A percentile compares a stretch with the other conserved stretches of the same genome.
Conservation (phyloP, 2,113 vertebrate species). For the Calidris pygmaea region DNA sequence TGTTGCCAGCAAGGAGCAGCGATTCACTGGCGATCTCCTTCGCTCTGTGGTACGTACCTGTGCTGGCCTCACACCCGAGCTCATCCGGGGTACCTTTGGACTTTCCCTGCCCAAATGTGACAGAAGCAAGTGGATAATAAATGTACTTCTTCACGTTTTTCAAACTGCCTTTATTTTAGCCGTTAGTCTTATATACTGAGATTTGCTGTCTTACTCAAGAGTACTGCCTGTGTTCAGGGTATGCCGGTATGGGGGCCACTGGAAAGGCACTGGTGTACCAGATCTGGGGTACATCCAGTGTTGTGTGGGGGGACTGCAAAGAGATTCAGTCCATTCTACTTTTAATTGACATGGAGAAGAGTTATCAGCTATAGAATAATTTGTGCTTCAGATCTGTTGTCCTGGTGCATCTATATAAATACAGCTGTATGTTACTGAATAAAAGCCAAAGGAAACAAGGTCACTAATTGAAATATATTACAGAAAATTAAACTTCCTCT, state of each 20-base stretch:
- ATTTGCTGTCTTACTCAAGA: not conserved
- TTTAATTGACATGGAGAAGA: not conserved
- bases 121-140: not conserved
- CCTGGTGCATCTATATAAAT: not conserved
- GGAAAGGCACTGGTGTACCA: not conserved
- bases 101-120: not conserved
- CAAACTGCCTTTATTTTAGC: not conserved
- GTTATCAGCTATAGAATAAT: not conserved
- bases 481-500: not conserved
- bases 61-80: rapidly evolving
- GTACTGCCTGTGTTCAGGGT: not conserved
- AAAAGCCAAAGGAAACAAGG: not conserved
- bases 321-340: not conserved
- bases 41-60: slow-evolving; percentile 86
- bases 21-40: slow-evolving; percentile 88
- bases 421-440: not conserved
- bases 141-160: not conserved
- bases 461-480: not conserved
- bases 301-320: not conserved
- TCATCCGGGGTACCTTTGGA: not conserved
- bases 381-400: not conserved
- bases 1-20: slow-evolving; percentile 92
- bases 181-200: not conserved
- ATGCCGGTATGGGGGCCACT: not conserved
- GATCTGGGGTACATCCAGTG: not conserved